phyloP scores from a whole-genome alignment of 2,113 vertebrate genomes.

The Azemiops feae region DNA sequence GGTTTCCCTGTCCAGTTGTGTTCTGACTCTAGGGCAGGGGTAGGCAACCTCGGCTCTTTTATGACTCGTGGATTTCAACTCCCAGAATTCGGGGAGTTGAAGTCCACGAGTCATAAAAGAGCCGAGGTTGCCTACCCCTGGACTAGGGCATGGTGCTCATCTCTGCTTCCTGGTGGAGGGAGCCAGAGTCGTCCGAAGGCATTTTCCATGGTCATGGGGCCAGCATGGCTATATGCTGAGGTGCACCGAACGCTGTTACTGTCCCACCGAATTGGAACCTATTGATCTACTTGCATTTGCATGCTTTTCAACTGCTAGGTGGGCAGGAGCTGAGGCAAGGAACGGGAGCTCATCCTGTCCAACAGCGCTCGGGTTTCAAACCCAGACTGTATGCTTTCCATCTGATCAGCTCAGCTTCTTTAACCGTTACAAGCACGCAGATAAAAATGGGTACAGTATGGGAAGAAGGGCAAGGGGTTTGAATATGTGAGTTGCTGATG shows the following conservation, averaged over 20 bases:
- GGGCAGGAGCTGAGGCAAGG: background rate
- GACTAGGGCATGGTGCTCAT: too few species aligned
- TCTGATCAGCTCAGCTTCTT: background rate
- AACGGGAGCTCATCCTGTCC: background rate
- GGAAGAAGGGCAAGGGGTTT: background rate
- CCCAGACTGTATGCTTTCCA: background rate
- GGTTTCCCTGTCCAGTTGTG: background rate
- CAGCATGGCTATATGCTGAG: background rate
- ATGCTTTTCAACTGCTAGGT: background rate
- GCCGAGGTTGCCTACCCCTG: too few species aligned
- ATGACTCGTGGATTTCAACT: too few species aligned
- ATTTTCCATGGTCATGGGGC: too few species aligned
- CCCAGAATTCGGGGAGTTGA: too few species aligned
- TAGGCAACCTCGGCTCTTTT: too few species aligned
- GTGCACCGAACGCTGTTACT: background rate
- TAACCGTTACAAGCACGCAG: background rate
- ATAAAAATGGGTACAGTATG: background rate
- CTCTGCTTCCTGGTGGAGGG: too few species aligned
- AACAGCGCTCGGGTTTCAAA: background rate
- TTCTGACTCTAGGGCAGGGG: too few species aligned
- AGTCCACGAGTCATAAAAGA: too few species aligned
- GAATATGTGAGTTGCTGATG: background rate
- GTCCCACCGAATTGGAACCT: background rate
- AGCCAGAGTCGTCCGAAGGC: too few species aligned
- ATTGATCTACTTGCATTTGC: background rate